phyloP scores from a whole-genome alignment of 1,140 invertebrate genomes.

The Centruroides sculpturatus region DNA sequence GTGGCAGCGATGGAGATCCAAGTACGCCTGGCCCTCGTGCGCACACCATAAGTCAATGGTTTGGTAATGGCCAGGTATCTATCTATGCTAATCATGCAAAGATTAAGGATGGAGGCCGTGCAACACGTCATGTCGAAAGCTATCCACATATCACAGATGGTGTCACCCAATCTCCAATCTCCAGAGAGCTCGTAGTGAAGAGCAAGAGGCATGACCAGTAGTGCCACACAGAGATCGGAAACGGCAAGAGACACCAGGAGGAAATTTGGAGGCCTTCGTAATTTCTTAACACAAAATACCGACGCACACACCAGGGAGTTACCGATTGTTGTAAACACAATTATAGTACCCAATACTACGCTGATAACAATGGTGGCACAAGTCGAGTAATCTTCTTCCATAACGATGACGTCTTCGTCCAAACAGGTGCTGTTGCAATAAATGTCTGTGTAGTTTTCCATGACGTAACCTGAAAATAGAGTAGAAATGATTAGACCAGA shows the following conservation, averaged over 20 bases:
- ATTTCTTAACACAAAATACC: conserved; percentile 69
- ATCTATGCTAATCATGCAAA: conserved; percentile 67
- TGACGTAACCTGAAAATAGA: no score
- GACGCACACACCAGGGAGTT: conserved; percentile 76
- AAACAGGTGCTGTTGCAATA: no score
- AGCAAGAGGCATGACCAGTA: conserved; percentile 53
- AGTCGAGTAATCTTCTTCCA: not conserved
- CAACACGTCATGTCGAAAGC: conserved; percentile 93
- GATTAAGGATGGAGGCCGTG: conserved; percentile 86
- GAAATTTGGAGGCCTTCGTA: conserved; percentile 52
- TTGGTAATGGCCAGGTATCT: conserved; percentile 83
- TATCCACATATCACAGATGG: conserved; percentile 59
- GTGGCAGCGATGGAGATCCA: conserved; percentile 74
- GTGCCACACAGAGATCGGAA: conserved; percentile 57
- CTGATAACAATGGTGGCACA: not conserved
- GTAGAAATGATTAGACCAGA: no score
- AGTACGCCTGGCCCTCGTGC: conserved; percentile 74
- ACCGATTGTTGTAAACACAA: conserved; percentile 77
- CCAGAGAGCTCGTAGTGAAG: conserved; percentile 59
- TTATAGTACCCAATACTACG: conserved; percentile 68
- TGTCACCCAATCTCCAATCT: conserved; percentile 67
- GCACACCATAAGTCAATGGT: conserved; percentile 78
- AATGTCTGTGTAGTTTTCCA: no score
- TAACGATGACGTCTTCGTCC: not conserved
- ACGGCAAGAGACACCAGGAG: conserved; percentile 81